phyloP scores from a whole-genome alignment of 2,888 invertebrate species.

The Coleophora deauratella region DNA sequence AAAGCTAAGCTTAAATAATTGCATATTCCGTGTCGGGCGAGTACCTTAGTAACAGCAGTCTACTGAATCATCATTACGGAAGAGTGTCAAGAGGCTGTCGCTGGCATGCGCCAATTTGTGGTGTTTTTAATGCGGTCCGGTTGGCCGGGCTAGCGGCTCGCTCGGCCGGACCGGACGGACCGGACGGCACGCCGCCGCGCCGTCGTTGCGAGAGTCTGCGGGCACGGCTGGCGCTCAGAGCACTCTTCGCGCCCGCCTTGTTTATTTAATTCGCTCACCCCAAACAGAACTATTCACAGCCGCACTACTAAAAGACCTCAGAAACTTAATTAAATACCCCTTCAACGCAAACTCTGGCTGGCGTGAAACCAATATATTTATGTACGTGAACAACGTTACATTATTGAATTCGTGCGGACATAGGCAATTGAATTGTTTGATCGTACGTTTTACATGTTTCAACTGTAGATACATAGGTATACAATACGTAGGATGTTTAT shows the following conservation, averaged over 20 bases:
- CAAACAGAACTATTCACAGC: constrained; percentile 27
- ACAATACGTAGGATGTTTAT: constrained; percentile 16
- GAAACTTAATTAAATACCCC: constrained; percentile 23
- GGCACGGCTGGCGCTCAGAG: neutral
- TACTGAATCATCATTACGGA: constrained; percentile 49
- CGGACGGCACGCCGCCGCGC: neutral
- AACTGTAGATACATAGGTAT: neutral
- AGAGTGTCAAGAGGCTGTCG: constrained; percentile 46
- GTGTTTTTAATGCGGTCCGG: constrained; percentile 18
- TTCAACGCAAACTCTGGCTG: constrained; percentile 20
- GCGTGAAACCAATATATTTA: constrained; percentile 2
- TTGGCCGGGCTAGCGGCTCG: neutral
- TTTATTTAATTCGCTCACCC: constrained; percentile 37
- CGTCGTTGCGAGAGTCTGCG: constrained; percentile 17
- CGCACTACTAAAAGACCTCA: constrained; percentile 17
- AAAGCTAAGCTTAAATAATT: too few species aligned
- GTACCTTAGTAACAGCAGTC: constrained; percentile 40
- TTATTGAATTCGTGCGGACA: constrained; percentile 29
- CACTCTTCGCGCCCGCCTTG: constrained; percentile 15
- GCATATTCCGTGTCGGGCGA: neutral
- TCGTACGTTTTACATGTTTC: neutral
- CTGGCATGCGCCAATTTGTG: constrained; percentile 25
- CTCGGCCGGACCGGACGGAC: neutral
- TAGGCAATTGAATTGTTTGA: constrained; percentile 8
- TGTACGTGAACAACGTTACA: constrained; percentile 24